phyloP scores from a whole-genome alignment of 2,113 vertebrate genomes.

The Motacilla tschutschensis region DNA sequence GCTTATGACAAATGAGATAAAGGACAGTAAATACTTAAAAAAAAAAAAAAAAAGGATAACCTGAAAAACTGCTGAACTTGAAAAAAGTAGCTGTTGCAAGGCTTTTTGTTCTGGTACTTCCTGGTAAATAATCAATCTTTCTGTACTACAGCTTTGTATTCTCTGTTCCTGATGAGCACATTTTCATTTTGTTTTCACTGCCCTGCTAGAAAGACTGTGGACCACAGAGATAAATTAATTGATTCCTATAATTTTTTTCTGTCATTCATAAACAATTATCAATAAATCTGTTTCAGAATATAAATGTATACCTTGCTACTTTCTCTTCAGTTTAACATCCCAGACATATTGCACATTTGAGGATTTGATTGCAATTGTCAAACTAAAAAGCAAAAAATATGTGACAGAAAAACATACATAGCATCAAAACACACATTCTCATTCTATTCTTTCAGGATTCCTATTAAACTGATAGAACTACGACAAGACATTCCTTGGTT shows the following conservation, averaged over 20 bases:
- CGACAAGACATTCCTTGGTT: neutral
- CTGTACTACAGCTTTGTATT: neutral
- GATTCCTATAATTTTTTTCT: neutral
- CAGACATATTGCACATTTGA: neutral
- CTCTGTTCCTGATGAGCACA: neutral
- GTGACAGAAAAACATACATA: neutral
- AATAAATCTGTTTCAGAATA: neutral
- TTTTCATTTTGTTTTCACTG: neutral
- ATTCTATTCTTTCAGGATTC: neutral
- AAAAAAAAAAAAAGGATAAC: fast-evolving
- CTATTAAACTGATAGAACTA: fast-evolving
- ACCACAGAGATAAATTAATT: neutral
- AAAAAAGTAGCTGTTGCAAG: neutral
- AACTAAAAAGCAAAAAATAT: neutral
- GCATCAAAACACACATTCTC: neutral
- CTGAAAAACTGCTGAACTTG: neutral
- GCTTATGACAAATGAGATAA: neutral
- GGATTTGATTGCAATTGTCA: neutral
- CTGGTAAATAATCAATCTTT: neutral
- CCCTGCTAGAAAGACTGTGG: neutral
- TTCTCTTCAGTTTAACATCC: neutral
- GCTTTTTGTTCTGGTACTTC: neutral
- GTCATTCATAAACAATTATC: neutral
- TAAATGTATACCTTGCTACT: neutral
- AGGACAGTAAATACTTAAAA: neutral